These are phyloP conservation scores for Itoplectis maculator DNA, from an alignment of 2,888 invertebrate species.

Conservation along the genomic window DNA sequence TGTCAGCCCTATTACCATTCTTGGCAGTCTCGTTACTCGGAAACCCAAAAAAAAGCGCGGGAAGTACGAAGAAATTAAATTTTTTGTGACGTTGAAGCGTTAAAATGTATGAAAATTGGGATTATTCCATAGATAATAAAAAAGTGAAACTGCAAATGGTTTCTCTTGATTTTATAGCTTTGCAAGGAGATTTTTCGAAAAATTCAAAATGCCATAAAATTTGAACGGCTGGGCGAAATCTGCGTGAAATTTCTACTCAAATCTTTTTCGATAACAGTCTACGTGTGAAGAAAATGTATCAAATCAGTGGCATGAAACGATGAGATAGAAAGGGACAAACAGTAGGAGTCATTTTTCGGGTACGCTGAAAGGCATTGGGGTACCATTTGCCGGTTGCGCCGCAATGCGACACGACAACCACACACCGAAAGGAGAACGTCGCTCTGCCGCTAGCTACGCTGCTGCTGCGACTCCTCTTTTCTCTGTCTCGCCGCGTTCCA, in stretches of 20 bases:
- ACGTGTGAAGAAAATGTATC: background rate
- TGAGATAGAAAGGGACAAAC: conserved; percentile 21
- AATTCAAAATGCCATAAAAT: too few relatives aligned
- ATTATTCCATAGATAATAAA: background rate
- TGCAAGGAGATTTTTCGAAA: too few relatives aligned
- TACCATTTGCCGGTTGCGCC: conserved; percentile 78
- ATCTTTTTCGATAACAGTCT: too few relatives aligned
- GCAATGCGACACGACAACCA: conserved; percentile 82
- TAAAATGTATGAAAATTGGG: too few relatives aligned
- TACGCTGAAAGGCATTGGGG: conserved; percentile 69
- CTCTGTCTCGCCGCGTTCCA: conserved; percentile 50
- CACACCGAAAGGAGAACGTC: conserved; percentile 61
- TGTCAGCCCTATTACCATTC: conserved; percentile 46
- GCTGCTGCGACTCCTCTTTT: conserved; percentile 38
- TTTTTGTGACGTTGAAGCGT: too few relatives aligned
- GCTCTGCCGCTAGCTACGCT: conserved; percentile 42
- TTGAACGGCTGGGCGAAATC: too few relatives aligned
- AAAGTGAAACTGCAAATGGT: too few relatives aligned
- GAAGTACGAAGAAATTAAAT: conserved; percentile 3
- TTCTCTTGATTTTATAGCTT: too few relatives aligned
- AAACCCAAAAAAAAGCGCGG: background rate
- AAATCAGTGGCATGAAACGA: background rate
- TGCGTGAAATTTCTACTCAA: too few relatives aligned
- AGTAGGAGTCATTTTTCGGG: conserved; percentile 55
- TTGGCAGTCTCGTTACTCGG: conserved; percentile 64